These are phyloP conservation scores for Schizopygopsis pylzovi DNA, from an alignment of 2,797 vertebrate species.

Conservation along the genomic window DNA sequence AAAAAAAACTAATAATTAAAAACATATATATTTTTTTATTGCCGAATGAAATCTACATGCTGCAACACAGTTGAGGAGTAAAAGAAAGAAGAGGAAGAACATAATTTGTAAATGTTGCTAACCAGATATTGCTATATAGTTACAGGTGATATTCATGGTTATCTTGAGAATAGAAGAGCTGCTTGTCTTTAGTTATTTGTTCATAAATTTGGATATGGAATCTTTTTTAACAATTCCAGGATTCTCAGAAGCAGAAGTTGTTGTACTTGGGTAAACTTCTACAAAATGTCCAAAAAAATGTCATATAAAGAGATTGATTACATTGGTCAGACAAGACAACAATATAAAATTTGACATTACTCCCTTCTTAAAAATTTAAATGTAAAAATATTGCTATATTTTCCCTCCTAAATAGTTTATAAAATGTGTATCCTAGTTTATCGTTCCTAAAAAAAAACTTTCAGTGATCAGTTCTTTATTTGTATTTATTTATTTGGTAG, in stretches of 20 bases:
- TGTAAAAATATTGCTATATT: too few species aligned
- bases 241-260: neutral
- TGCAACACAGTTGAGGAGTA: neutral
- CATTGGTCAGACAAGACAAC: neutral
- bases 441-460: too few species aligned
- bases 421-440: too few species aligned
- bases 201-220: neutral
- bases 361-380: too few species aligned
- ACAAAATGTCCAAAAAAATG: neutral
- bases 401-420: too few species aligned
- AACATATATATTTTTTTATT: neutral
- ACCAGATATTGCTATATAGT: neutral
- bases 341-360: too few species aligned
- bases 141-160: neutral
- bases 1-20: neutral
- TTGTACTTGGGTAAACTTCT: neutral
- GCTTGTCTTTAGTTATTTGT: neutral
- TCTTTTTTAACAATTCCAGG: neutral
- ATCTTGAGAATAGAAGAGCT: neutral
- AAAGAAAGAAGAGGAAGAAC: neutral
- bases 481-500: too few species aligned
- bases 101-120: neutral
- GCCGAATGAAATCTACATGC: neutral
- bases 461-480: too few species aligned
- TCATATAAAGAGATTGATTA: neutral